phyloP scores from a whole-genome alignment of 2,888 invertebrate species.

The Norana najaformis region DNA sequence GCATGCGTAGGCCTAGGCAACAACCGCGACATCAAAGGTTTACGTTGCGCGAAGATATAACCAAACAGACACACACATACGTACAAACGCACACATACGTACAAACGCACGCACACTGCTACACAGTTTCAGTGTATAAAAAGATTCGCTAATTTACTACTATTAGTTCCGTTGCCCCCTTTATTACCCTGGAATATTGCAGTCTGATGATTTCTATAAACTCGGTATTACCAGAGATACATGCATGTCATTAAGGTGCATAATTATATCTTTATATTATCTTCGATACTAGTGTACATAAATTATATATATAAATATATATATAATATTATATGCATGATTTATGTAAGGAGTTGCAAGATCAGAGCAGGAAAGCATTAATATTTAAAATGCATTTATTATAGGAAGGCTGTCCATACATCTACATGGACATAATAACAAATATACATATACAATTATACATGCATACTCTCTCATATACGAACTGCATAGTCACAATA shows the following conservation, averaged over 20 bases:
- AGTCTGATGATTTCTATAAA: too few relatives aligned
- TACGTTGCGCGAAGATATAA: background rate
- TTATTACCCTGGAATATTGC: background rate
- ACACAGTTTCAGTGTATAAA: background rate
- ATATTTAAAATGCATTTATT: background rate
- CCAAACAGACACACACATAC: too few relatives aligned
- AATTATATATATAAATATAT: too few relatives aligned
- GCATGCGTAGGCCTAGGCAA: background rate
- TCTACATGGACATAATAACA: background rate
- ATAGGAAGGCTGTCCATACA: background rate
- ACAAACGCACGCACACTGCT: background rate
- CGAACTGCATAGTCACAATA: too few relatives aligned
- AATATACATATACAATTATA: background rate
- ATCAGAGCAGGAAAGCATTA: background rate
- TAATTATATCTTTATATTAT: too few relatives aligned
- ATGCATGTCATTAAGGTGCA: too few relatives aligned
- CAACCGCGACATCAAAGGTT: background rate
- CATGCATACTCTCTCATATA: too few relatives aligned
- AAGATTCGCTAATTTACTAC: background rate
- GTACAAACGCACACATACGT: background rate
- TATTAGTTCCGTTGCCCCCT: background rate
- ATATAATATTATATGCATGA: too few relatives aligned
- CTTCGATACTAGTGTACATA: too few relatives aligned
- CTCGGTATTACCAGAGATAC: too few relatives aligned
- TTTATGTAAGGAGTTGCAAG: background rate